Conservation (phyloP, 2,888 invertebrate genomes). For the Imbricaverruca yamaguchii region DNA sequence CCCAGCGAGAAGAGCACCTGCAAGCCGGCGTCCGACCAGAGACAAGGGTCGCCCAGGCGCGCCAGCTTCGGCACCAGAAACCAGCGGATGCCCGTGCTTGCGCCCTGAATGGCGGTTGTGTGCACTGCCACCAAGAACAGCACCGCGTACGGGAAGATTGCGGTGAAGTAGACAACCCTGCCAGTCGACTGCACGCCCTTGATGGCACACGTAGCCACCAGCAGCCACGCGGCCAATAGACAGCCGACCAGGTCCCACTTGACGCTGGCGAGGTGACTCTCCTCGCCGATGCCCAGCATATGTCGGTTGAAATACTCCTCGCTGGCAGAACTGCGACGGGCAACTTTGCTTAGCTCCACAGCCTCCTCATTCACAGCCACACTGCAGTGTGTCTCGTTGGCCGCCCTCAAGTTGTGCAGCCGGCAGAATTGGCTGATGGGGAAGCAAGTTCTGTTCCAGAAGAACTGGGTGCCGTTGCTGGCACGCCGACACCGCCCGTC, state of each 20-base stretch:
- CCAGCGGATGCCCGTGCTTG: constrained; percentile 52
- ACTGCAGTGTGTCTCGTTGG: constrained; percentile 29
- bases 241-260: constrained; percentile 63
- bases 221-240: constrained; percentile 67
- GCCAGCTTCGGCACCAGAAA: constrained; percentile 69
- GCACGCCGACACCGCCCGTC: constrained; percentile 16
- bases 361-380: background rate
- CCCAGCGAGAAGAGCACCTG: constrained; percentile 32
- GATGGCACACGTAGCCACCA: constrained; percentile 66
- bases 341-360: background rate
- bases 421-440: constrained; percentile 23
- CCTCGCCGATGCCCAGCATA: constrained; percentile 24
- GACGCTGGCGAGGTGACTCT: constrained; percentile 46
- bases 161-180: constrained; percentile 67
- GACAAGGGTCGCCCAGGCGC: constrained; percentile 61
- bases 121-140: constrained; percentile 58
- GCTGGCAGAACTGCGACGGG: constrained; percentile 43
- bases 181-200: constrained; percentile 73
- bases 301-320: constrained; percentile 55
- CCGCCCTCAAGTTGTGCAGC: background rate
- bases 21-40: constrained; percentile 32
- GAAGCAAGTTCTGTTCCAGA: constrained; percentile 30
- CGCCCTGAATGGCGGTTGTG: too few relatives aligned
- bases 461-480: constrained; percentile 25
- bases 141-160: constrained; percentile 67